These are phyloP conservation scores for Mus caroli DNA, from an alignment of 2,797 vertebrate species.

Conservation along the genomic window DNA sequence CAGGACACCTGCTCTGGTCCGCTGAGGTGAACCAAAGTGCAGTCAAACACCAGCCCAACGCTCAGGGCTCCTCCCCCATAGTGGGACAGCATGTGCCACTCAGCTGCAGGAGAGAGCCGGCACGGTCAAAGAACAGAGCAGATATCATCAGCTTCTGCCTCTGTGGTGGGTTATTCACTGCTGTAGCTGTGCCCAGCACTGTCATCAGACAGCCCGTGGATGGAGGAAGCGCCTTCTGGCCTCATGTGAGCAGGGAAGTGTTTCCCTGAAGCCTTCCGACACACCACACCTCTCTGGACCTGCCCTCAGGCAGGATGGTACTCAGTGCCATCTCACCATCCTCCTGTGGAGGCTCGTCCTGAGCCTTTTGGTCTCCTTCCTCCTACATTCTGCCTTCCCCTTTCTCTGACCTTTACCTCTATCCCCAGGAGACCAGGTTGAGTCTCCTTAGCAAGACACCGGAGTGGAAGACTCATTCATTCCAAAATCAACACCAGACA, in stretches of 20 bases:
- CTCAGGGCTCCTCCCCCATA: rapidly evolving
- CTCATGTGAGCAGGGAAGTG: not conserved
- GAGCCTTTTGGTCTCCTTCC: not conserved
- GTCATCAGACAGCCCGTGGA: not conserved
- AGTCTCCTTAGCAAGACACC: not conserved
- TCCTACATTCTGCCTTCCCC: rapidly evolving
- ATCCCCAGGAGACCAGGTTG: not conserved
- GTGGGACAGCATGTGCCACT: not conserved
- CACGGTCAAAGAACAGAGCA: rapidly evolving
- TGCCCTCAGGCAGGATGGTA: not conserved
- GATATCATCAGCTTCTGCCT: not conserved
- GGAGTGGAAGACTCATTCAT: not conserved
- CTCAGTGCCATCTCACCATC: not conserved
- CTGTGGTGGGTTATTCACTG: not conserved
- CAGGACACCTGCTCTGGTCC: rapidly evolving
- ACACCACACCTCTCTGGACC: not conserved
- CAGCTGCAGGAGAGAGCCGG: not conserved
- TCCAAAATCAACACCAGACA: not conserved
- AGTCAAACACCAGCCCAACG: not conserved
- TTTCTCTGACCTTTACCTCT: not conserved
- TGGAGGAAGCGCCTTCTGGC: not conserved
- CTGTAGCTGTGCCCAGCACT: rapidly evolving
- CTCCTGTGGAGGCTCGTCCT: not conserved
- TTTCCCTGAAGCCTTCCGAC: not conserved
- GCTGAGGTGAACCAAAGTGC: not conserved